Evolutionary conservation across 2,888 invertebrate species (phyloP).

Genomic region (Hypomecis atomaria): DNA sequence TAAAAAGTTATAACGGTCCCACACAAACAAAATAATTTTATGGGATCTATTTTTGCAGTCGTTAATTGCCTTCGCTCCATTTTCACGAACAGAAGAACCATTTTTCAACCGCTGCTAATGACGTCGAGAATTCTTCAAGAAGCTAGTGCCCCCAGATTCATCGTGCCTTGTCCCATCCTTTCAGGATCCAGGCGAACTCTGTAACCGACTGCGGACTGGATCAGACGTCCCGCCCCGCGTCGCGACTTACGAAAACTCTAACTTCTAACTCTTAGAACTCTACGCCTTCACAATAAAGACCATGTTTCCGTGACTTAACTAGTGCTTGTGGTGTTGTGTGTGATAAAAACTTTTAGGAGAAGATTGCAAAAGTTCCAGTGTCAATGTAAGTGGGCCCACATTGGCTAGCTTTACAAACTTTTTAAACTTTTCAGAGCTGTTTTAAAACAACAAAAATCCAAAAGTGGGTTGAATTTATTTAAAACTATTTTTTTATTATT

Average conservation of each 20-base stretch:
- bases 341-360: conserved; percentile 27
- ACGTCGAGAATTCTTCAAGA: conserved; percentile 28
- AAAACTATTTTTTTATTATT: too few species aligned
- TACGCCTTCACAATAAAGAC: conserved; percentile 18
- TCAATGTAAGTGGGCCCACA: conserved; percentile 10
- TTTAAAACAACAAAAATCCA: too few species aligned
- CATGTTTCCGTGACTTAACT: conserved; percentile 19
- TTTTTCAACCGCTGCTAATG: conserved; percentile 24
- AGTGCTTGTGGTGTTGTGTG: conserved; percentile 30
- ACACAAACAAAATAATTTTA: conserved; percentile 7
- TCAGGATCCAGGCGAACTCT: conserved; percentile 53
- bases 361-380: conserved; percentile 28
- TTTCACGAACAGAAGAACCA: conserved; percentile 5
- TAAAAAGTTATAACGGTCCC: conserved; percentile 5
- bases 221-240: conserved; percentile 49
- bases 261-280: conserved; percentile 24
- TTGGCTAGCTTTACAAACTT: conserved; percentile 1
- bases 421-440: not conserved
- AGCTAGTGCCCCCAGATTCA: conserved; percentile 27
- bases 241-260: conserved; percentile 27
- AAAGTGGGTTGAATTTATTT: too few species aligned
- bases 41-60: conserved; percentile 10
- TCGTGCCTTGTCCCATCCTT: conserved; percentile 34
- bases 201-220: conserved; percentile 50
- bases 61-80: conserved; percentile 9